These are phyloP conservation scores for Amblyjoppa fuscipennis DNA, from an alignment of 2,888 invertebrate genomes.

Conservation along the genomic window DNA sequence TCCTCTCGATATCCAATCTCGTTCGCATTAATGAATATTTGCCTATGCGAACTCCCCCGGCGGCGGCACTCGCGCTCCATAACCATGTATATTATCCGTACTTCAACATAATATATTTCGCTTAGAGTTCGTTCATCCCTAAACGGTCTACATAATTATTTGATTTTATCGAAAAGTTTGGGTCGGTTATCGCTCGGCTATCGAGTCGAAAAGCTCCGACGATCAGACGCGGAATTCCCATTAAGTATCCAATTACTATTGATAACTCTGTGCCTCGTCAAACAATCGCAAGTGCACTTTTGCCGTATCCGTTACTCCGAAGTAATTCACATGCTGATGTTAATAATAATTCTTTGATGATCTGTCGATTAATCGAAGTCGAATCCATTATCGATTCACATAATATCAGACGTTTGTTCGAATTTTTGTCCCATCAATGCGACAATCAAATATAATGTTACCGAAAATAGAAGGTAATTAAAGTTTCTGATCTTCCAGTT, in stretches of 20 bases:
- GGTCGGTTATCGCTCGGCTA: background rate
- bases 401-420: too few relatives aligned
- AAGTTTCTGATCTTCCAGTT: too few relatives aligned
- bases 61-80: background rate
- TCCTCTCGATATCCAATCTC: slow-evolving; percentile 1
- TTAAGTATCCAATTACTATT: slow-evolving; percentile 15
- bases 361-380: too few relatives aligned
- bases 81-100: background rate
- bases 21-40: slow-evolving; percentile 40
- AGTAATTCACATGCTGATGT: too few relatives aligned
- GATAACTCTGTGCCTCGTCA: background rate
- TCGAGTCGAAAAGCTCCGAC: background rate
- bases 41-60: background rate
- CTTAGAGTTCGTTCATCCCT: background rate
- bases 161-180: slow-evolving; percentile 15
- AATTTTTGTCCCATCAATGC: too few relatives aligned
- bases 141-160: background rate
- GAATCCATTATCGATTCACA: too few relatives aligned
- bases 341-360: too few relatives aligned
- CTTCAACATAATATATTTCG: background rate
- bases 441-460: too few relatives aligned
- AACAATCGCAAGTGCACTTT: background rate
- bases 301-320: too few relatives aligned
- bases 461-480: too few relatives aligned
- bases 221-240: background rate